These are phyloP conservation scores for Chloropsis cyanopogon DNA, from an alignment of 2,113 vertebrate genomes.

Conservation along the genomic window DNA sequence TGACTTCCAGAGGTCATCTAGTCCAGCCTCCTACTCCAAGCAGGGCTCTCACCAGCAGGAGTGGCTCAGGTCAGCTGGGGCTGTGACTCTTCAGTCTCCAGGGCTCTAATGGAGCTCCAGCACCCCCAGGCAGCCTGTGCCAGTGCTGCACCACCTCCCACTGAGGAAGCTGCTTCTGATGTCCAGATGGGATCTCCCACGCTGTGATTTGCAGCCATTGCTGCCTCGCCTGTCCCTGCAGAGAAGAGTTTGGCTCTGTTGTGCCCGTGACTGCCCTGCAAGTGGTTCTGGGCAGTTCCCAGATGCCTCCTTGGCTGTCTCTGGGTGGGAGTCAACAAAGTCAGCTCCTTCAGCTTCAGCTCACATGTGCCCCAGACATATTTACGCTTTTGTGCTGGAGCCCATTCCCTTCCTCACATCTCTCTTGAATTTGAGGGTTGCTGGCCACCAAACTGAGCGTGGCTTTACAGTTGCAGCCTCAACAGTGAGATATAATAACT, in stretches of 20 bases:
- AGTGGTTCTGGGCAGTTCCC: neutral
- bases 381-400: neutral
- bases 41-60: neutral
- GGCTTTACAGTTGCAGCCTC: neutral
- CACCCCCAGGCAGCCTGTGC: neutral
- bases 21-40: neutral
- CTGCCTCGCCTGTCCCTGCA: neutral
- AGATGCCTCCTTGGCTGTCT: neutral
- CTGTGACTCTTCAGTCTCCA: fast-evolving
- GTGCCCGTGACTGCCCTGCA: neutral
- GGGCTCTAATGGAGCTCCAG: neutral
- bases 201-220: fast-evolving
- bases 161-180: neutral
- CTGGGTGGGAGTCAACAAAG: neutral
- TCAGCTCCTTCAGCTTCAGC: neutral
- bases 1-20: neutral
- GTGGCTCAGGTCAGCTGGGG: neutral
- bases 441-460: neutral
- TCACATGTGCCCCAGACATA: fast-evolving
- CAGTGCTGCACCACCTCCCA: neutral
- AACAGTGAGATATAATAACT: neutral
- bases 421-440: neutral
- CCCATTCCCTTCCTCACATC: neutral
- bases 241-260: neutral
- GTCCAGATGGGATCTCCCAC: neutral